Percentiles rank a stretch among this genome's conserved stretches.
Evolutionary conservation across 2,113 vertebrate genomes (phyloP).

Genomic region (Syngnathus floridae): DNA sequence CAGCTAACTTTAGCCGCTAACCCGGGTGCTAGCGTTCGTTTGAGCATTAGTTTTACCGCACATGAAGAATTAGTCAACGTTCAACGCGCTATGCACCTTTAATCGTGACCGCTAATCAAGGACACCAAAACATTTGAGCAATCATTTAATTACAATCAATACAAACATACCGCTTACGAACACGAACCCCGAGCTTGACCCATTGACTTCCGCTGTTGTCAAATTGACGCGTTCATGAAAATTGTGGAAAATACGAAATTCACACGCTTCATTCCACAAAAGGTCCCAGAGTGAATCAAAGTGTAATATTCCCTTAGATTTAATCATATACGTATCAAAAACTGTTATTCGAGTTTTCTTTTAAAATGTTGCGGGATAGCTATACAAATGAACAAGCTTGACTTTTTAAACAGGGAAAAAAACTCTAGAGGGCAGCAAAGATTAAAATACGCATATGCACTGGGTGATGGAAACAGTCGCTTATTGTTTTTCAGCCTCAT

Average conservation of each 20-base stretch:
- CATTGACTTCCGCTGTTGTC: constrained; percentile 16
- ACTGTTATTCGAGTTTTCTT: background rate
- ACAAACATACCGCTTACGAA: background rate
- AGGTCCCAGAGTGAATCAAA: background rate
- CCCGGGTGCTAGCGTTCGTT: background rate
- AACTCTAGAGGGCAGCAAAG: constrained; percentile 46
- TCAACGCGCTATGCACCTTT: background rate
- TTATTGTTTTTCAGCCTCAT: background rate
- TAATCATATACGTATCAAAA: too few species aligned
- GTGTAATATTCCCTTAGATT: background rate
- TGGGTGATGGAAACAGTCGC: too few species aligned
- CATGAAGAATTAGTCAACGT: background rate
- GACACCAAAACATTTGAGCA: background rate
- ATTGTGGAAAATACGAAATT: constrained; percentile 11
- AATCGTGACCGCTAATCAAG: background rate
- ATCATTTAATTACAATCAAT: constrained; percentile 4
- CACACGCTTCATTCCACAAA: accelerated
- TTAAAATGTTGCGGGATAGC: background rate
- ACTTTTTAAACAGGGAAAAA: background rate
- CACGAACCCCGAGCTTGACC: background rate
- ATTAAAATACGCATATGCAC: background rate
- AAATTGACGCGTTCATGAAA: too few species aligned
- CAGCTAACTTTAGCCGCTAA: background rate
- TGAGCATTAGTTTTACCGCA: background rate
- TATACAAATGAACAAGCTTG: background rate